Base-by-base conservation (phyloP, 2,113 vertebrate species). In the Zosterops lateralis region DNA sequence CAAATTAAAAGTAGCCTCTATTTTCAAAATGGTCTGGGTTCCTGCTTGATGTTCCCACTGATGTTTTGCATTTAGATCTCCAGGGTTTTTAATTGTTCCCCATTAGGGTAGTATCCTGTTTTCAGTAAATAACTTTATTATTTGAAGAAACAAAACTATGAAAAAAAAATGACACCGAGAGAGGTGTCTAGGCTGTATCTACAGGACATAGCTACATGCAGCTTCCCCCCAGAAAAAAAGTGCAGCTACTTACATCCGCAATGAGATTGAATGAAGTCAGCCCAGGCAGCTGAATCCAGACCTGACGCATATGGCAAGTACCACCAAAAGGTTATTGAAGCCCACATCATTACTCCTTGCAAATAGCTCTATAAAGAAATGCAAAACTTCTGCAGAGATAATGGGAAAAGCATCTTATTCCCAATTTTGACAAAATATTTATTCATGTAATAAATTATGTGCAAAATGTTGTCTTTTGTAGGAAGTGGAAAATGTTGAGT, bases 401-500 rank as follows among this genome's bases (percentile, higher is more conserved):
- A 42, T 17, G 16, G 18, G 9, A 29, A 80, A 91, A 66, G 34
- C 17, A 42, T 51, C 44, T 40, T 51, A 38, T 62, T 87, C 20
- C 54, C 3, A 34, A 44, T 88, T 93, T 85, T 81, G 51, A 67
- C 65, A 81, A 77, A 88, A 47, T 71, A 86, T 87, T 95, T 87
- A 87, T 80, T 90, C 3, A 4, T 24, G 19, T 62, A 71, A 51
- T 71, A 86, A 92, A 80, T n/a, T 31, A 57, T 48, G 44, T 85
- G 62, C 6, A 73, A 94, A 90, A 70, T 64, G 16, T 60, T 87
- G 20, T 78, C 31, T 84, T 78, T 94, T 81, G 42, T 44, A 84
- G 74, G 81, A 92, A 89, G 66, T 44, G 28, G 80, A 86, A 95
- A 91, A 66, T 31, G 28, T 90, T 73, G 25, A 76, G 54, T 58